These are phyloP conservation scores for Mimas tiliae DNA, from an alignment of 2,888 invertebrate genomes.

Conservation along the genomic window DNA sequence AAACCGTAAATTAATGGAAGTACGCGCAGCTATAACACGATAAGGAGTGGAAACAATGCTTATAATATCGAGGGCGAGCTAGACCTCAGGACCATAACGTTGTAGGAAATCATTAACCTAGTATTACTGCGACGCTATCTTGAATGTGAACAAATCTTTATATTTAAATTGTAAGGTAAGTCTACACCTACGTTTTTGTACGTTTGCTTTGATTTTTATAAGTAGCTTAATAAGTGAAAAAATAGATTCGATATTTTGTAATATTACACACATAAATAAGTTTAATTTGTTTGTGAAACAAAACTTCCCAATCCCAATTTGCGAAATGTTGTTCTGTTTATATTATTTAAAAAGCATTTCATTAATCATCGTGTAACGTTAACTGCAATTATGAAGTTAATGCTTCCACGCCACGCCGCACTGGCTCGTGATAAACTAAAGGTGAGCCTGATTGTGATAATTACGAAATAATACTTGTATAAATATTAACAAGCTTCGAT, in stretches of 20 bases:
- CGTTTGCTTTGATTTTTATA: not conserved
- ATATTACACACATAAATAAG: too few species aligned
- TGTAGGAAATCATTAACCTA: constrained; percentile 69
- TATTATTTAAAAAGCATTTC: not conserved
- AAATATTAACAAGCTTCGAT: constrained; percentile 23
- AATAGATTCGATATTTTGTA: too few species aligned
- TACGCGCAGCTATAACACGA: constrained; percentile 61
- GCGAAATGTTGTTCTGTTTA: not conserved
- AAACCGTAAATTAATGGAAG: constrained; percentile 64
- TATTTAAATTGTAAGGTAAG: not conserved
- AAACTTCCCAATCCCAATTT: not conserved
- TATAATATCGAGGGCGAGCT: constrained; percentile 59
- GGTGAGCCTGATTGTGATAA: constrained; percentile 16
- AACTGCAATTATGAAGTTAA: not conserved
- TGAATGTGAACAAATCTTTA: constrained; percentile 27
- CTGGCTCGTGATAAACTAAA: not conserved
- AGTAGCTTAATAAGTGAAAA: not conserved
- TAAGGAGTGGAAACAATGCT: constrained; percentile 67
- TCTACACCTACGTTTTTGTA: not conserved
- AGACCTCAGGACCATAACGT: constrained; percentile 56
- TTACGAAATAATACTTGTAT: not conserved
- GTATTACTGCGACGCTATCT: constrained; percentile 43
- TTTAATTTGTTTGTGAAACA: not conserved
- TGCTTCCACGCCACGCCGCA: not conserved
- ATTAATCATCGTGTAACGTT: not conserved